Evolutionary conservation across 2,113 vertebrate species (phyloP).

Genomic region (Camelus bactrianus): DNA sequence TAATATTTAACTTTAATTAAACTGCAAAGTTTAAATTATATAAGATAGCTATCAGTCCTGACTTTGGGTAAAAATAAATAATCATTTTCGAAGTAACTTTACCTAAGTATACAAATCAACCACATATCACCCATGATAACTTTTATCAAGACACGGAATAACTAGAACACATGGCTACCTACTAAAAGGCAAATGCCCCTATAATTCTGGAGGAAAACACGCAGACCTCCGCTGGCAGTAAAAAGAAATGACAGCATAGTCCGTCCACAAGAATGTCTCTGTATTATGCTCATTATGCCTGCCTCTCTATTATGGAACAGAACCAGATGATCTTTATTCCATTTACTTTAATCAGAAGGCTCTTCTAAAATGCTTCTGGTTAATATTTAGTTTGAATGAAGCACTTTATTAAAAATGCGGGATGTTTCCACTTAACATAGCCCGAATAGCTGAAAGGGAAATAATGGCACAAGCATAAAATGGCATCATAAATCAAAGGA

Average conservation of each 20-base stretch:
- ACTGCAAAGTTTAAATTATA: background rate
- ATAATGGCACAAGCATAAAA: constrained; percentile 63
- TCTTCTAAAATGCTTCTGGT: constrained; percentile 64
- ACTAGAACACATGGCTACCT: background rate
- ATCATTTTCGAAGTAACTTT: constrained; percentile 23
- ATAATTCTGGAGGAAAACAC: constrained; percentile 42
- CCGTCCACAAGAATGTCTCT: constrained; percentile 31
- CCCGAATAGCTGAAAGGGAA: constrained; percentile 71
- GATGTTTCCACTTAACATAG: constrained; percentile 54
- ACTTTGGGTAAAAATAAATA: background rate
- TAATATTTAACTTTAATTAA: constrained; percentile 12
- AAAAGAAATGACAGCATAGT: constrained; percentile 63
- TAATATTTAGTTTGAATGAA: constrained; percentile 74
- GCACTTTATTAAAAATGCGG: constrained; percentile 74
- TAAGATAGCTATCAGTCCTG: background rate
- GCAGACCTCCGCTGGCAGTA: constrained; percentile 7
- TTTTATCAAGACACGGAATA: background rate
- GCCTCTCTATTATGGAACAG: constrained; percentile 58
- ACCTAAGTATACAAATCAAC: background rate
- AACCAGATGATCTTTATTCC: constrained; percentile 71
- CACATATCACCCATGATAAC: background rate
- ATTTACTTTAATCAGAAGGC: constrained; percentile 78
- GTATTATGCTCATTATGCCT: constrained; percentile 60
- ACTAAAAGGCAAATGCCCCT: constrained; percentile 14
- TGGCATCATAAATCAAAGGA: constrained; percentile 78